Percentiles rank a stretch among this genome's conserved stretches.
Evolutionary conservation across 2,888 invertebrate species (phyloP).

Genomic region (Himalopsyche japonica): DNA sequence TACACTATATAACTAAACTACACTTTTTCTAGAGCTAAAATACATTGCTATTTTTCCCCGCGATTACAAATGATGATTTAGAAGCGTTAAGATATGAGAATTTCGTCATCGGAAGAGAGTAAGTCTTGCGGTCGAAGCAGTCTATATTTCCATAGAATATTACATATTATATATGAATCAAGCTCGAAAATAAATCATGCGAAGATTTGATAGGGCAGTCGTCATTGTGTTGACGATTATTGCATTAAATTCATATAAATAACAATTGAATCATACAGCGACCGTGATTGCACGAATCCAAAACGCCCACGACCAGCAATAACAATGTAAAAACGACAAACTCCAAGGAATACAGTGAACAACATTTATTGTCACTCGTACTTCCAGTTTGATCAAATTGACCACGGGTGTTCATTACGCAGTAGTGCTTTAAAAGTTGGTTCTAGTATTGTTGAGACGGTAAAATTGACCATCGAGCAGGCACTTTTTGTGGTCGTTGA

Average conservation of each 20-base stretch:
- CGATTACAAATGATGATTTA: too few species aligned
- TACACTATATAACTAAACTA: too few species aligned
- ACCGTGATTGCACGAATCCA: neutral
- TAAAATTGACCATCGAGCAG: neutral
- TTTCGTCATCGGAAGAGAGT: too few species aligned
- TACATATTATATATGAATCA: neutral
- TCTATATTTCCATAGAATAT: neutral
- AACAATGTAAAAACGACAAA: neutral
- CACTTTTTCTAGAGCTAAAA: too few species aligned
- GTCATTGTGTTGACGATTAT: neutral
- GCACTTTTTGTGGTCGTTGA: neutral
- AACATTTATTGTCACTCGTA: neutral
- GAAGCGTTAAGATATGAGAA: too few species aligned
- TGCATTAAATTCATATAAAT: neutral
- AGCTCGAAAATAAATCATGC: neutral
- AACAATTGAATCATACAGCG: neutral
- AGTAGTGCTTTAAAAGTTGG: neutral
- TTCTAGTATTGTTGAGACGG: neutral
- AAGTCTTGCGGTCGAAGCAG: too few species aligned
- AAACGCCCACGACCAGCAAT: neutral
- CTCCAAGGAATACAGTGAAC: neutral
- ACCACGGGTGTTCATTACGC: neutral
- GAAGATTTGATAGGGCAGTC: neutral
- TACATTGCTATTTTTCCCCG: too few species aligned
- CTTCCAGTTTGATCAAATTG: neutral